Evolutionary conservation across 1,140 invertebrate genomes (phyloP), one percentile per base, ranked within the genome.

Genomic region (Temnothorax longispinosus): DNA sequence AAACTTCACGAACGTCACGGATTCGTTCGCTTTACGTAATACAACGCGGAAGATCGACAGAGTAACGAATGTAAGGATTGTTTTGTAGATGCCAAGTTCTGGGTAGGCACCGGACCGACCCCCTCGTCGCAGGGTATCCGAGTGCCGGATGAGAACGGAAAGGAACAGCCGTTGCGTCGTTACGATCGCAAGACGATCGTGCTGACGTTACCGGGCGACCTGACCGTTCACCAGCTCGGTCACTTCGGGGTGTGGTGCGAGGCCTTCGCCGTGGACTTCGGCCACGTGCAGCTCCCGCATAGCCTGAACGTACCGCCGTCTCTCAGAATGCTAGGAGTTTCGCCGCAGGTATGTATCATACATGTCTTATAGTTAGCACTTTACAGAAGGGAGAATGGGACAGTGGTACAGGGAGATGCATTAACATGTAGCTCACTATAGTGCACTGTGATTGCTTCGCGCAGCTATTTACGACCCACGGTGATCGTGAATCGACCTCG

Each of bases 221-320:
- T 96, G 86, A 96, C 95, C 3, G 78, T 95, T 60, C 93, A 95
- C 44, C 93, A 95, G 67, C 78, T 98, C 97, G 95, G 98, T 97
- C 95, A 98, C 97, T 95, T 98, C 97, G 62, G 98, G 97, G 96
- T 98, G 97, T 96, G 98, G 98, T 87, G 97, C 98, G 87, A 99
- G 97, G 98, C 98, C 13, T 99, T 98, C 95, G 97, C 97, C 41
- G 98, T 98, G 2, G 98, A 99, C 95, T 99, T 99, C 93, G 98
- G 98, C 1, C 98, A 98, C 94, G 96, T 99, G 11, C 93, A 96
- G 81, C 96, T 99, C 80, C 97, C 98, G 0, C 94, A 96, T 56
- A 94, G 94, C 69, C 94, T 98, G 52, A 98, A 98, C 94, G 97
- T 99, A 2, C 98, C 98, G 69, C 98, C 98, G 35, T 98, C 98